A percentile compares a stretch with the other conserved stretches of the same genome.
Conservation (phyloP, 2,113 vertebrate genomes). For the Hepsetus odoe region DNA sequence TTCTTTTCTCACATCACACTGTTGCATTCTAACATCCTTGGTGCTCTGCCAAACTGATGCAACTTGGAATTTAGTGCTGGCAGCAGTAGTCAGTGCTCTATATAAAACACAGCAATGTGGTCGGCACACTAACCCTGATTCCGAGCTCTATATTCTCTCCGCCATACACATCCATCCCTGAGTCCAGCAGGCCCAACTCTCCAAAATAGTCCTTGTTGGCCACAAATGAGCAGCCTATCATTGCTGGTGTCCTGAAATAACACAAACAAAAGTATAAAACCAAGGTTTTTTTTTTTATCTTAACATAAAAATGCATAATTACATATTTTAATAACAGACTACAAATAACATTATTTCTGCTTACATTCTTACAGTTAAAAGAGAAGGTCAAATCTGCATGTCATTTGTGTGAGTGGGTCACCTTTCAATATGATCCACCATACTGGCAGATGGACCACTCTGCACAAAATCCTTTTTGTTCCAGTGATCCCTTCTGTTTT, state of each 20-base stretch:
- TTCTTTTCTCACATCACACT: too few species aligned
- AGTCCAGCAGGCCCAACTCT: constrained; percentile 91
- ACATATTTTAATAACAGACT: too few species aligned
- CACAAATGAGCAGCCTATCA: constrained; percentile 98
- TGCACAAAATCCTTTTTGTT: too few species aligned
- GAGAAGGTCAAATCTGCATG: too few species aligned
- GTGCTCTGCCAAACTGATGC: neutral
- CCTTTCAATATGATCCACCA: too few species aligned
- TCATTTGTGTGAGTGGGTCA: too few species aligned
- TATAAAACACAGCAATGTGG: constrained; percentile 58
- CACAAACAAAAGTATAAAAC: neutral
- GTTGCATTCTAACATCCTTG: neutral
- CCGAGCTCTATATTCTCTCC: constrained; percentile 98
- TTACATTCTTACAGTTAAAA: too few species aligned
- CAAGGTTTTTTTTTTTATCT: too few species aligned
- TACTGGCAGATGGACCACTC: too few species aligned
- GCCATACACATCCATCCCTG: constrained; percentile 97
- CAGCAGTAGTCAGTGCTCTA: constrained; percentile 55
- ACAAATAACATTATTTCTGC: too few species aligned
- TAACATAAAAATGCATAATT: too few species aligned
- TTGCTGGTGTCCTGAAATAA: constrained; percentile 87
- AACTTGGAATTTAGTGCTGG: neutral
- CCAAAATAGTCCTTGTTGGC: constrained; percentile 92
- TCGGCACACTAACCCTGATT: constrained; percentile 88
- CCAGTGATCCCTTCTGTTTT: too few species aligned